Evolutionary conservation across 2,113 vertebrate genomes (phyloP), one percentile per base, ranked within the genome.

Genomic region (Tichodroma muraria): DNA sequence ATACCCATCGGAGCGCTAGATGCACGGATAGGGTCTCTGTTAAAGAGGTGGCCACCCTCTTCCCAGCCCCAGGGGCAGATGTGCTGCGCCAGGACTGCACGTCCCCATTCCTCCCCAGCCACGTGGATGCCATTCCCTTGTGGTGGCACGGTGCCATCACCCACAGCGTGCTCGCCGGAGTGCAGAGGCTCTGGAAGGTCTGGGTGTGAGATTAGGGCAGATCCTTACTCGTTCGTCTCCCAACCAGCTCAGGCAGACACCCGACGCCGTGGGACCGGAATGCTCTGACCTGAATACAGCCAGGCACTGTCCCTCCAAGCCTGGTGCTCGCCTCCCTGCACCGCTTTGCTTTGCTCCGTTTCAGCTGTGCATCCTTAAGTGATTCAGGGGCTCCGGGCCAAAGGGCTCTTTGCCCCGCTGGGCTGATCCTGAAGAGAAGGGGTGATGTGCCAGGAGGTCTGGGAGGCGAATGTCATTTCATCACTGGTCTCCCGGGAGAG

Each of bases 381-480:
- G 80, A 80, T 81, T 59, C 47, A 19, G 82, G 61, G 90, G 90
- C 90, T 71, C 13, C 0, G 44, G 76, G 91, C 89, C 96, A 97
- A 87, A 94, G 87, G 85, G 81, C 91, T 93, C 89, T 91, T 57
- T 69, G 85, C 93, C 89, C 90, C 1, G 15, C 64, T 13, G 11
- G 83, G 85, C 80, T 37, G 89, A 83, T 94, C 93, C 91, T 15
- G 23, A 78, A 42, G 80, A 82, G 84, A 84, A 92, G 60, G 80
- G 80, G 45, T 97, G 93, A 90, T 93, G 93, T 96, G 94, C 95
- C 94, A 95, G 91, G 88, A 94, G 88, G 77, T 83, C 95, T 94
- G 90, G 53, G 88, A 95, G 73, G 82, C 2, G 16, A 94, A 85
- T 96, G 91, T 83, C 93, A 88, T 91, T 93, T 97, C 94, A 93